A percentile compares a stretch with the other conserved stretches of the same genome.
phyloP scores from a whole-genome alignment of 1,140 invertebrate species.

The Drosophila albomicans region DNA sequence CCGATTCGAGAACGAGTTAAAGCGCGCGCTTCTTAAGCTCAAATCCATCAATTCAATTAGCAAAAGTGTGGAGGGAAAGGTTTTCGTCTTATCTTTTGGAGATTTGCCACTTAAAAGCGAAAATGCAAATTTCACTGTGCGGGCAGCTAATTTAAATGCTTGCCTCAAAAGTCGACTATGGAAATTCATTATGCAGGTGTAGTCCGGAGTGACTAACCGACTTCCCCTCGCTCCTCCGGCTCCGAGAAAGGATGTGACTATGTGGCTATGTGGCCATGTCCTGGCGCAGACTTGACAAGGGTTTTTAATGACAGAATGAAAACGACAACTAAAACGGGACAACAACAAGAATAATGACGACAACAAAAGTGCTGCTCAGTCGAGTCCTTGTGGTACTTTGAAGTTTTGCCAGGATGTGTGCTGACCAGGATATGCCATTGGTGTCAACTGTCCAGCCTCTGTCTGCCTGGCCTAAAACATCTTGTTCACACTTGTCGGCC shows the following conservation, averaged over 20 bases:
- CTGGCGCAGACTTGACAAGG: constrained; percentile 75
- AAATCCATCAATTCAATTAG: constrained; percentile 82
- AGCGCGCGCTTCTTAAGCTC: constrained; percentile 48
- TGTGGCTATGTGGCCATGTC: constrained; percentile 44
- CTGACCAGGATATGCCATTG: constrained; percentile 68
- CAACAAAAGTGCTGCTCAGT: constrained; percentile 60
- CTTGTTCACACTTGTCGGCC: constrained; percentile 79
- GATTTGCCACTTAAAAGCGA: constrained; percentile 62
- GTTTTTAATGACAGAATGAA: constrained; percentile 82
- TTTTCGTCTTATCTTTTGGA: constrained; percentile 45
- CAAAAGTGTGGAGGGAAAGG: constrained; percentile 13
- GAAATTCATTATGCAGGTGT: constrained; percentile 78
- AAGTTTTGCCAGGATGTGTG: constrained; percentile 60
- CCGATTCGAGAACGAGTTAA: constrained; percentile 9
- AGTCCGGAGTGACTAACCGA: constrained; percentile 24
- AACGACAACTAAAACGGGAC: constrained; percentile 74
- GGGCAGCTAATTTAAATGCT: constrained; percentile 71
- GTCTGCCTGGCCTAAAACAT: constrained; percentile 78
- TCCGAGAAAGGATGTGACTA: constrained; percentile 39
- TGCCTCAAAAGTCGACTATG: constrained; percentile 44
- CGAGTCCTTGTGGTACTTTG: constrained; percentile 60
- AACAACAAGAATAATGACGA: constrained; percentile 24
- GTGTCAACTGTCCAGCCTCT: constrained; percentile 74
- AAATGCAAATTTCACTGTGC: constrained; percentile 68
- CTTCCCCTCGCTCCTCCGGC: no score